These are phyloP conservation scores for Apeira syringaria DNA, from an alignment of 2,888 invertebrate genomes.

Conservation along the genomic window DNA sequence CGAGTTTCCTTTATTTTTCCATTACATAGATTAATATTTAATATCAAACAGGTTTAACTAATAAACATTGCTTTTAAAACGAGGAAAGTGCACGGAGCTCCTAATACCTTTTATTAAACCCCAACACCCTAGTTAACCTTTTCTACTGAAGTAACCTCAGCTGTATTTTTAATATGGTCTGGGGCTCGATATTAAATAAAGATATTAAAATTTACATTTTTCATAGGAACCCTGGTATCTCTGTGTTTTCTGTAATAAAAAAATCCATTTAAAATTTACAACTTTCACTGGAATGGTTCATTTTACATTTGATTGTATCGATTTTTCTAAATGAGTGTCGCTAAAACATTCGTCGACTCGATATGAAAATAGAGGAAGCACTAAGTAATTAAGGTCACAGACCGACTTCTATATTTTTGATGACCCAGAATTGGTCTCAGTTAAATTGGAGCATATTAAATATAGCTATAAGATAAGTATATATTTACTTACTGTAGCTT, in stretches of 20 bases:
- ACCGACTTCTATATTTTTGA: constrained; percentile 14
- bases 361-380: background rate
- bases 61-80: constrained; percentile 27
- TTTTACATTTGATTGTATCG: constrained; percentile 54
- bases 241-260: too few species aligned
- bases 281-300: constrained; percentile 46
- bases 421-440: background rate
- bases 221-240: constrained; percentile 43
- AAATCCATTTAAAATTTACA: constrained; percentile 46
- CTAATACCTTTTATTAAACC: constrained; percentile 34
- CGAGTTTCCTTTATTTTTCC: constrained; percentile 15
- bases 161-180: constrained; percentile 31
- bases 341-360: constrained; percentile 34
- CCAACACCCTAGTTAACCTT: constrained; percentile 35
- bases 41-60: constrained; percentile 21
- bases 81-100: constrained; percentile 29
- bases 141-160: constrained; percentile 19
- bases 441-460: too few species aligned
- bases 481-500: too few species aligned
- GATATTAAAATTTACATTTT: constrained; percentile 25
- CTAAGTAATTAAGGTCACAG: constrained; percentile 6
- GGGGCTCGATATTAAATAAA: constrained; percentile 22
- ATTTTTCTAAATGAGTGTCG: constrained; percentile 37
- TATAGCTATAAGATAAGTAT: too few species aligned
- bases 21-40: constrained; percentile 29